Conservation (phyloP, 2,888 invertebrate species). For the Argyra leucocephala region DNA sequence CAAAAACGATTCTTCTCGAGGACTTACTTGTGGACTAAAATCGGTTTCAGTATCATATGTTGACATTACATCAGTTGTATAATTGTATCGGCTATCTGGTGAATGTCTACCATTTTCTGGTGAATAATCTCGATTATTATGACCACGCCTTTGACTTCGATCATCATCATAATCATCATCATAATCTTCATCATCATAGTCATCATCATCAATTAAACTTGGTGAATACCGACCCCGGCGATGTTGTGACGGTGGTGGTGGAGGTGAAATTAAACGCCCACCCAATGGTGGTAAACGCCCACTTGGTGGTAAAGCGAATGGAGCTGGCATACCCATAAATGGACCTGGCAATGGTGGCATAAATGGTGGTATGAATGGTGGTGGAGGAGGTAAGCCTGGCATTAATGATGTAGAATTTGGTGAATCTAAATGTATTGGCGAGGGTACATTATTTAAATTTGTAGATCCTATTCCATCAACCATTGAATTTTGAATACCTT, state of each 20-base stretch:
- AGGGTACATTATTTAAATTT: constrained; percentile 34
- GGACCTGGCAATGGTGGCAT: constrained; percentile 55
- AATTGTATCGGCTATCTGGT: constrained; percentile 46
- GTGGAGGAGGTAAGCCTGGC: constrained; percentile 48
- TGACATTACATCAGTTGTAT: constrained; percentile 43
- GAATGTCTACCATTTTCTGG: constrained; percentile 45
- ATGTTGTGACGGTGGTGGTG: constrained; percentile 33
- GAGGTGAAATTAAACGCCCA: constrained; percentile 49
- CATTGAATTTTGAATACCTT: constrained; percentile 17
- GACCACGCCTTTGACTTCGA: constrained; percentile 33
- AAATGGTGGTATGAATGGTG: constrained; percentile 55
- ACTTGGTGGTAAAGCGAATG: constrained; percentile 48
- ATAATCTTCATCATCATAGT: constrained; percentile 29
- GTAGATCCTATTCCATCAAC: constrained; percentile 23
- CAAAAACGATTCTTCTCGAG: constrained; percentile 43
- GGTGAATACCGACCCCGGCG: constrained; percentile 26
- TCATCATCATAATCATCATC: constrained; percentile 25
- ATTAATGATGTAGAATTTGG: constrained; percentile 37
- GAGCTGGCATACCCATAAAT: constrained; percentile 54
- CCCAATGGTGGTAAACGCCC: constrained; percentile 49
- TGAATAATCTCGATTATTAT: constrained; percentile 40
- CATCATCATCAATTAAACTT: constrained; percentile 30
- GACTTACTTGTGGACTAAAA: constrained; percentile 55
- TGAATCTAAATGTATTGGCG: constrained; percentile 41
- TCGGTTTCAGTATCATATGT: constrained; percentile 55